Conservation (phyloP, 2,888 invertebrate species). For the Luffia ferchaultella region DNA sequence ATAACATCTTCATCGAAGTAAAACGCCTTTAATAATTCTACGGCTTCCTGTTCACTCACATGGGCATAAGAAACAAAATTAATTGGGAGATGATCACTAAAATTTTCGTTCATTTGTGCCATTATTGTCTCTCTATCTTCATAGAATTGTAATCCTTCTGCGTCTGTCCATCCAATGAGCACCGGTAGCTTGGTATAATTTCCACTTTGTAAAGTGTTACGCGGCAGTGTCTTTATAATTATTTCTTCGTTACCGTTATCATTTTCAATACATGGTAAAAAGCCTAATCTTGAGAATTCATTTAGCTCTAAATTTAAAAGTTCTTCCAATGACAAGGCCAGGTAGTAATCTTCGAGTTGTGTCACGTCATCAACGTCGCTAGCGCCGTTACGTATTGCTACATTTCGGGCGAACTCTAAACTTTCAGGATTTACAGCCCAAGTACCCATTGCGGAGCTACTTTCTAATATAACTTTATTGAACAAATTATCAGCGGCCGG, state of each 20-base stretch:
- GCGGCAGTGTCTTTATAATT: not conserved
- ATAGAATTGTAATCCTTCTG: not conserved
- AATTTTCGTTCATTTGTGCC: not conserved
- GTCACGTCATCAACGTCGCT: not conserved
- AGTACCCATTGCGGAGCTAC: constrained; percentile 43
- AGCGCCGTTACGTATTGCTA: not conserved
- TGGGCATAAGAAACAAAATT: not conserved
- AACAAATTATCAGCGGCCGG: constrained; percentile 38
- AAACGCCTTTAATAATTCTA: not conserved
- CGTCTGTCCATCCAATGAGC: not conserved
- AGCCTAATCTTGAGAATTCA: not conserved
- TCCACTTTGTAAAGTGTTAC: not conserved
- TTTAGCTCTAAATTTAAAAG: not conserved
- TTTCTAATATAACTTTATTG: constrained; percentile 43
- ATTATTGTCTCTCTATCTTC: not conserved
- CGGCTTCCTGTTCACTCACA: not conserved
- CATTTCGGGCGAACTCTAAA: not conserved
- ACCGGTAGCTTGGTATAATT: not conserved
- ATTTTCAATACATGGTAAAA: not conserved
- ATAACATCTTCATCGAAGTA: not conserved
- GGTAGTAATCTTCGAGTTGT: not conserved
- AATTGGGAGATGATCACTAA: not conserved
- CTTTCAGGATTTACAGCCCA: constrained; percentile 30
- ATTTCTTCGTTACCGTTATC: not conserved
- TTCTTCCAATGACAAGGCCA: not conserved